phyloP scores from a whole-genome alignment of 2,888 invertebrate genomes.

The Ephialtes manifestator region DNA sequence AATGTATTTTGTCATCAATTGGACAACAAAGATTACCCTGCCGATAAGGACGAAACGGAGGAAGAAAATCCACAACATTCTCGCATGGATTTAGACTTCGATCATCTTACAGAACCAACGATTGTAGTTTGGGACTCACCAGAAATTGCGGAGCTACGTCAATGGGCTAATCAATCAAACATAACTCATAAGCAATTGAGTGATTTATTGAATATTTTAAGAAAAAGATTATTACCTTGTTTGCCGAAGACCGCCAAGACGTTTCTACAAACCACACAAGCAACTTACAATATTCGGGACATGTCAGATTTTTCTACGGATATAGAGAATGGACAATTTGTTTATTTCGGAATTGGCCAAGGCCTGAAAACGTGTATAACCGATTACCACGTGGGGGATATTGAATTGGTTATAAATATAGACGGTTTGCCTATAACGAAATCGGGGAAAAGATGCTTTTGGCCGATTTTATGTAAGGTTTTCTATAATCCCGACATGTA shows the following conservation, averaged over 20 bases:
- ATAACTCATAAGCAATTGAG: conserved; percentile 2
- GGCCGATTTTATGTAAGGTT: conserved; percentile 68
- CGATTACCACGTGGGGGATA: conserved; percentile 40
- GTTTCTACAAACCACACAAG: conserved; percentile 58
- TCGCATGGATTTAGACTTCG: background rate
- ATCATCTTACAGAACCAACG: conserved; percentile 7
- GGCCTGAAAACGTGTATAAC: conserved; percentile 50
- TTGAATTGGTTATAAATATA: conserved; percentile 58
- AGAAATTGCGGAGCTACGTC: conserved; percentile 4
- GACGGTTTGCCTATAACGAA: conserved; percentile 67
- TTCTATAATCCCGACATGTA: conserved; percentile 59
- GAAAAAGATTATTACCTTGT: conserved; percentile 30
- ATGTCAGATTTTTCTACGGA: conserved; percentile 27
- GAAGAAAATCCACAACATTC: conserved; percentile 2
- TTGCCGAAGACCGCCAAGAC: conserved; percentile 46
- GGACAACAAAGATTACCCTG: background rate
- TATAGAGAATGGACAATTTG: conserved; percentile 44
- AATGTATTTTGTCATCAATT: background rate
- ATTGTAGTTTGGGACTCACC: background rate
- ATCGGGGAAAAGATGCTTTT: conserved; percentile 61
- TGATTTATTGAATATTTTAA: conserved; percentile 2
- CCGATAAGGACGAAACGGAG: conserved; percentile 9
- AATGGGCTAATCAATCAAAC: conserved; percentile 1
- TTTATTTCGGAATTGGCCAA: conserved; percentile 58
- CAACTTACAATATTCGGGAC: conserved; percentile 54